Conservation (phyloP, 2,888 invertebrate species). For the Cheilosia soror region DNA sequence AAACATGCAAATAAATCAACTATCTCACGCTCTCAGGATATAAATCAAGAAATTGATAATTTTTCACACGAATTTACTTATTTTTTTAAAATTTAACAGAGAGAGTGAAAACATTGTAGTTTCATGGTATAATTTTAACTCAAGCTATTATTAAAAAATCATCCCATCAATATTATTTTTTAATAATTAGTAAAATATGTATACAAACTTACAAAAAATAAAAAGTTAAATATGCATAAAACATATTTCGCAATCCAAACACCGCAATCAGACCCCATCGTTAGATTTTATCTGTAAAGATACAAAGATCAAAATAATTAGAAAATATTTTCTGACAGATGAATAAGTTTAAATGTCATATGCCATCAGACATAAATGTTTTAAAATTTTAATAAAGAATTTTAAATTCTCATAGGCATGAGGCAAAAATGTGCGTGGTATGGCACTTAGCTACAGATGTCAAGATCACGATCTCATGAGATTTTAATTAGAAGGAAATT, state of each 20-base stretch:
- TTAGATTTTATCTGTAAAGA: conserved; percentile 55
- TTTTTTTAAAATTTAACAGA: too few relatives aligned
- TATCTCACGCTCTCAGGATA: too few relatives aligned
- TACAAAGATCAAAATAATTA: conserved; percentile 31
- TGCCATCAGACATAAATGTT: neutral
- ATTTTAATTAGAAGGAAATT: conserved; percentile 34
- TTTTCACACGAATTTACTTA: too few relatives aligned
- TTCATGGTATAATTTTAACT: too few relatives aligned
- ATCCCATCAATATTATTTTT: too few relatives aligned
- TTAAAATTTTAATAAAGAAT: conserved; percentile 1
- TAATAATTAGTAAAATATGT: neutral
- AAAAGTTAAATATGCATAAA: conserved; percentile 89
- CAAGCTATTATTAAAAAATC: too few relatives aligned
- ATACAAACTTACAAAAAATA: conserved; percentile 88
- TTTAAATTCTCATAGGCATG: conserved; percentile 6
- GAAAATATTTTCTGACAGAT: neutral
- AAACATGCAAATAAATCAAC: too few relatives aligned
- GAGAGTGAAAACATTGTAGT: too few relatives aligned
- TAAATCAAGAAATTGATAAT: too few relatives aligned
- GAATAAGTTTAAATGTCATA: conserved; percentile 16
- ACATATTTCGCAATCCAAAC: conserved; percentile 89
- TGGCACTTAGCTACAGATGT: conserved; percentile 15
- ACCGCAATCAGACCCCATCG: conserved; percentile 85
- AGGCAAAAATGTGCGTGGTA: conserved; percentile 35
- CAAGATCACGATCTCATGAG: conserved; percentile 40